Conservation (phyloP, 2,113 vertebrate genomes). For the Embiotoca jacksoni region DNA sequence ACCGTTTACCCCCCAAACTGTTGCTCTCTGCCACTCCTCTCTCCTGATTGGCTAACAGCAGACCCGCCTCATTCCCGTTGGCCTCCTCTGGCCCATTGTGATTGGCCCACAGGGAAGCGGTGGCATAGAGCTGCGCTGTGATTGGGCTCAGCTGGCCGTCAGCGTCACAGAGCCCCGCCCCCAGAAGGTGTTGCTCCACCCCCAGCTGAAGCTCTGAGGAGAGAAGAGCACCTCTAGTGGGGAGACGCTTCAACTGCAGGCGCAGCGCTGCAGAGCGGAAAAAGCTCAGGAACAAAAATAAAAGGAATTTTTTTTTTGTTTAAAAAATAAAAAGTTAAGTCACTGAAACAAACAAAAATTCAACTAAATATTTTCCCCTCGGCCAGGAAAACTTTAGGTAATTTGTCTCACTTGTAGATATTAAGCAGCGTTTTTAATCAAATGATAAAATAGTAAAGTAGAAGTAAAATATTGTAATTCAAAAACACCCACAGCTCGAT, state of each 20-base stretch:
- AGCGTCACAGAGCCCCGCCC: slow-evolving; percentile 75
- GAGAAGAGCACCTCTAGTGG: slow-evolving; percentile 71
- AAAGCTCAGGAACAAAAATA: too few species aligned
- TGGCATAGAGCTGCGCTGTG: slow-evolving; percentile 73
- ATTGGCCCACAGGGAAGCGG: slow-evolving; percentile 75
- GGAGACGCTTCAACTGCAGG: slow-evolving; percentile 4
- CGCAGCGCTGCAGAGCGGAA: too few species aligned
- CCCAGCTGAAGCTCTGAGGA: slow-evolving; percentile 80
- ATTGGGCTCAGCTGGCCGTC: slow-evolving; percentile 80
- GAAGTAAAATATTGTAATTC: too few species aligned
- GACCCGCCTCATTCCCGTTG: slow-evolving; percentile 73
- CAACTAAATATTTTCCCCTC: too few species aligned
- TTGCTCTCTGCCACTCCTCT: slow-evolving; percentile 72
- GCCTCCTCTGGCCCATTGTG: slow-evolving; percentile 80
- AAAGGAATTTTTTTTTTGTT: too few species aligned
- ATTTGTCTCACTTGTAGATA: too few species aligned
- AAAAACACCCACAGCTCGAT: too few species aligned
- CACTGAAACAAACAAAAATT: too few species aligned
- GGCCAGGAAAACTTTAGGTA: too few species aligned
- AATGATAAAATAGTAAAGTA: too few species aligned
- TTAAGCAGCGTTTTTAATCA: too few species aligned
- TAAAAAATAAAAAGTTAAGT: too few species aligned
- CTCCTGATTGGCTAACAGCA: slow-evolving; percentile 74
- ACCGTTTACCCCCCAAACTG: slow-evolving; percentile 71
- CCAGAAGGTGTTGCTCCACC: slow-evolving; percentile 81